Evolutionary conservation across 2,888 invertebrate species (phyloP).

Genomic region (Ephialtes manifestator): DNA sequence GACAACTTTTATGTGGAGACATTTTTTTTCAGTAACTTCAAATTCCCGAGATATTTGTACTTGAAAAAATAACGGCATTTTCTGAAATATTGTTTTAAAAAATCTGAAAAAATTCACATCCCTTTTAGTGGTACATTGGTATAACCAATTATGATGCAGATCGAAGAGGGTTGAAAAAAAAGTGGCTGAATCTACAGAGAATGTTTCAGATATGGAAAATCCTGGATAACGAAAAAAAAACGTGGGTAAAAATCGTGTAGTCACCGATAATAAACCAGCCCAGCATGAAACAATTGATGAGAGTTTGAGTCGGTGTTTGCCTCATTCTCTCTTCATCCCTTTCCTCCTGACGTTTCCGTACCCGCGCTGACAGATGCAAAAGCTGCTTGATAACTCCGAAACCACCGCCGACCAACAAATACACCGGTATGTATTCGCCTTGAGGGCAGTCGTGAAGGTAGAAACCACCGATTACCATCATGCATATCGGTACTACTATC

Average conservation of each 20-base stretch:
- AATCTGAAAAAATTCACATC: too few species aligned
- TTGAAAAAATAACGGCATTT: too few species aligned
- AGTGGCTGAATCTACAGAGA: too few species aligned
- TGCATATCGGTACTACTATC: conserved; percentile 89
- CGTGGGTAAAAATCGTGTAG: conserved; percentile 59
- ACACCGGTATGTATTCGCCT: conserved; percentile 90
- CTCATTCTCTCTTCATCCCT: conserved; percentile 87
- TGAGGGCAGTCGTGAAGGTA: conserved; percentile 90
- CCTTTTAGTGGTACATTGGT: too few species aligned
- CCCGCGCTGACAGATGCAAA: conserved; percentile 87
- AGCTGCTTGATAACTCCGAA: conserved; percentile 90
- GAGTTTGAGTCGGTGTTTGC: conserved; percentile 87
- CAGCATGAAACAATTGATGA: conserved; percentile 89
- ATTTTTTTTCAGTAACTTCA: too few species aligned
- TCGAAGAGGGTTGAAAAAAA: too few species aligned
- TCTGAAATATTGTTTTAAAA: too few species aligned
- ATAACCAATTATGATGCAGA: too few species aligned
- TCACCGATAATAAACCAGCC: conserved; percentile 91
- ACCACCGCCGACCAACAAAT: conserved; percentile 89
- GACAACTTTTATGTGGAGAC: too few species aligned
- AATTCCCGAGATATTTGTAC: too few species aligned
- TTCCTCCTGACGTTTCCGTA: conserved; percentile 87
- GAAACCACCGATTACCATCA: conserved; percentile 90
- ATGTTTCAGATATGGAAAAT: background rate
- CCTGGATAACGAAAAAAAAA: background rate